Conservation (phyloP, 2,888 invertebrate species). For the Plebejus melissa region DNA sequence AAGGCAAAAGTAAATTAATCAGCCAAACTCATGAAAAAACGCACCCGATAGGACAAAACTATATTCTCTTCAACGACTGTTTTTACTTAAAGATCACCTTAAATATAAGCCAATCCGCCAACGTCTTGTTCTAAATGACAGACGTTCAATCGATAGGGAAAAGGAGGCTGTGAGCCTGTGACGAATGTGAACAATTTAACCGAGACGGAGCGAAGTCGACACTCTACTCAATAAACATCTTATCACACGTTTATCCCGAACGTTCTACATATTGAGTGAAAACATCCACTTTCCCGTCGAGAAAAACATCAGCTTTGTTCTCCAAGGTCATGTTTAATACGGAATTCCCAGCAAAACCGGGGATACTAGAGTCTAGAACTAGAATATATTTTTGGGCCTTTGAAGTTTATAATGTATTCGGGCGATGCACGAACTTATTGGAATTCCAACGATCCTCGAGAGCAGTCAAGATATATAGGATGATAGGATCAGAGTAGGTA, state of each 20-base stretch:
- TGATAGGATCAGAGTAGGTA: not conserved
- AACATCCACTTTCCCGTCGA: not conserved
- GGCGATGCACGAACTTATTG: not conserved
- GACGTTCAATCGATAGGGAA: not conserved
- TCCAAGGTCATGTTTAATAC: not conserved
- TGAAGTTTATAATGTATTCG: not conserved
- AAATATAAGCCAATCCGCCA: not conserved
- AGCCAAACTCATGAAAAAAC: too few species aligned
- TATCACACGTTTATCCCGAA: not conserved
- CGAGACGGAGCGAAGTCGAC: not conserved
- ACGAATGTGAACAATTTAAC: not conserved
- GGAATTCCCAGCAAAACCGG: not conserved
- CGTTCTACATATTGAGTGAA: not conserved
- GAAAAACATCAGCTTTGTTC: not conserved
- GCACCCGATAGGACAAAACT: too few species aligned
- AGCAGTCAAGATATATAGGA: not conserved
- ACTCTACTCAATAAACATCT: not conserved
- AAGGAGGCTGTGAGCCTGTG: not conserved
- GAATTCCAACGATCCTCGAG: not conserved
- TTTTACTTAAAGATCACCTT: too few species aligned
- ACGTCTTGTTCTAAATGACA: not conserved
- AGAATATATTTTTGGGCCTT: not conserved
- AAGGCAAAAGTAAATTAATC: too few species aligned
- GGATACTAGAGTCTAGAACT: not conserved
- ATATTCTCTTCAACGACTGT: too few species aligned